Percentiles rank a stretch among this genome's conserved stretches.
These are phyloP conservation scores for Agrotis exclamationis DNA, from an alignment of 2,888 invertebrate species.

Conservation along the genomic window DNA sequence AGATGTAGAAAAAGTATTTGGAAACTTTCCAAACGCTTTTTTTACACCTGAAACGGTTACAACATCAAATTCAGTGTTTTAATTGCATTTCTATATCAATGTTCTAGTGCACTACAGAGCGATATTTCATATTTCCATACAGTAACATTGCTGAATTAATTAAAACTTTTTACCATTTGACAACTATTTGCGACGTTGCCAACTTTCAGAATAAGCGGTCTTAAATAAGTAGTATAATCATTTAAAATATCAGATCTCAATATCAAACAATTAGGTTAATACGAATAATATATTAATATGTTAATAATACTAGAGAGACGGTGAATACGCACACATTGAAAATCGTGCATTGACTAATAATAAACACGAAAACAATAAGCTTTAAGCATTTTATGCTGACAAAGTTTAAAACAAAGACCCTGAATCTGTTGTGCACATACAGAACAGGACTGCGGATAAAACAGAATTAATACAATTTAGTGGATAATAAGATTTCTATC, in stretches of 20 bases:
- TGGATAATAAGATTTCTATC: not conserved
- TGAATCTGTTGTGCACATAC: not conserved
- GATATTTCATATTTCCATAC: no score
- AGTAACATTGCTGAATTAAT: no score
- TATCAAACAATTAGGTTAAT: constrained; percentile 2
- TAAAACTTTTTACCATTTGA: no score
- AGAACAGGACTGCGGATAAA: not conserved
- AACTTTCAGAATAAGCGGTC: no score
- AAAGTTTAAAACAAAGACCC: not conserved
- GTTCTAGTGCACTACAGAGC: no score
- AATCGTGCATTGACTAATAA: constrained; percentile 8
- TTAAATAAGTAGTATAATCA: constrained; percentile 2
- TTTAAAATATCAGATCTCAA: constrained; percentile 21
- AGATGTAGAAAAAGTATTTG: no score
- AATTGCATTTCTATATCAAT: no score
- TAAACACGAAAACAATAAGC: constrained; percentile 3
- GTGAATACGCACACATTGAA: not conserved
- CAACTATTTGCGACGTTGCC: no score
- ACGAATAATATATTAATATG: not conserved
- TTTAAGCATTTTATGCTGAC: not conserved
- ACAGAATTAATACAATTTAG: not conserved
- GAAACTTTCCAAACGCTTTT: no score
- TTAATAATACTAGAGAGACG: constrained; percentile 3
- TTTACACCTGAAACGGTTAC: no score
- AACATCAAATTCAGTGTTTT: no score